Percentiles rank a stretch among this genome's conserved stretches.
Evolutionary conservation across 2,888 invertebrate genomes (phyloP).

Genomic region (Tricholauxania praeusta): DNA sequence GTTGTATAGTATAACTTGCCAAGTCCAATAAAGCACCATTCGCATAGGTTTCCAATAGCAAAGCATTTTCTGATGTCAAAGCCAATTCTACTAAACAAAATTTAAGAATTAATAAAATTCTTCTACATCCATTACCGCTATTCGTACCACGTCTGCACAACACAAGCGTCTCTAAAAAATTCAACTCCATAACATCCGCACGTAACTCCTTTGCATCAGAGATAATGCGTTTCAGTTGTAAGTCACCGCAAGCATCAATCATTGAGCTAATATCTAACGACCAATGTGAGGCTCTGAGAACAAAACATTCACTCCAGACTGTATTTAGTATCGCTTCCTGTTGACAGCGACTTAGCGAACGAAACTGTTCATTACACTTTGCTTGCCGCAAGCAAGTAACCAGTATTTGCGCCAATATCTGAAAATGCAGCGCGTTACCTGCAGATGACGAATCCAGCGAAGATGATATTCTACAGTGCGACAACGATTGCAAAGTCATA

Average conservation of each 20-base stretch:
- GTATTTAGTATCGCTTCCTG: conserved; percentile 72
- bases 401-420: conserved; percentile 73
- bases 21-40: conserved; percentile 63
- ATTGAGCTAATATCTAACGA: conserved; percentile 68
- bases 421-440: conserved; percentile 67
- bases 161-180: conserved; percentile 69
- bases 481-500: conserved; percentile 11
- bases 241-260: conserved; percentile 63
- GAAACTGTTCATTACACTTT: conserved; percentile 71
- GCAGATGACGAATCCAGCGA: conserved; percentile 15
- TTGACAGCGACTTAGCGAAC: conserved; percentile 67
- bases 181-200: conserved; percentile 69
- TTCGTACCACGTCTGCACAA: conserved; percentile 69
- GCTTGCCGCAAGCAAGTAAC: conserved; percentile 72
- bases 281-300: conserved; percentile 73
- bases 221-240: conserved; percentile 62
- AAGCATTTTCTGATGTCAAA: conserved; percentile 54
- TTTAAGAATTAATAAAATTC: conserved; percentile 2
- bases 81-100: conserved; percentile 58
- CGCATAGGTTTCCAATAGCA: conserved; percentile 60
- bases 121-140: background rate
- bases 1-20: conserved; percentile 64
- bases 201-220: conserved; percentile 65
- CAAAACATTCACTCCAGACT: conserved; percentile 73
- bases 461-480: background rate